Evolutionary conservation across 2,888 invertebrate genomes (phyloP), one percentile per base, ranked within the genome.

Genomic region (Cordilura impudica): DNA sequence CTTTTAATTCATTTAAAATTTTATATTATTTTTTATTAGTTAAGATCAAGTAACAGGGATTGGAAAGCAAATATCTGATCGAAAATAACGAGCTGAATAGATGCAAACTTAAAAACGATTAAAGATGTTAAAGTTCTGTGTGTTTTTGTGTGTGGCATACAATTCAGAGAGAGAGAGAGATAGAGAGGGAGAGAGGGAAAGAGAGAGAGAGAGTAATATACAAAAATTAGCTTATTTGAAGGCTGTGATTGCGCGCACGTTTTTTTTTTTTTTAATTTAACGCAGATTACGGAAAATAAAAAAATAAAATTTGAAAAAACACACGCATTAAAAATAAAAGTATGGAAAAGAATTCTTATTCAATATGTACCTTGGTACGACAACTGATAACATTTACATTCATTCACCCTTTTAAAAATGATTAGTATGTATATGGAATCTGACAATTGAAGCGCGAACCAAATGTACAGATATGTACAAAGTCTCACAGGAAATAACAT

Each of bases 211-310:
- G 69, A 60, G 26, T 35, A 8, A 23, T 16, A 60, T 7, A 31
- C 19, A 47, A 66, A 31, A 53, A 43, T 45, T n/a, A n/a, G n/a
- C 51, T 63, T 69, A 56, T 56, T 21, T 63, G 67, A 78, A 69
- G 78, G 78, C 78, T 78, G 69, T 78, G 73, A 51, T 73, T 73
- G 67, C 56, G 58, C 56, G 56, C 78, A 69, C 61, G 47, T 72
- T 77, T 53, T 47, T 60, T 70, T 53, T 39, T 72, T 77, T 53
- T 47, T 60, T 70, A 47, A 65, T 61, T 58, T 21, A 21, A 66
- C 60, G 31, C 26, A 26, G 29, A 23, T 19, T 35, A 53, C 26
- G 29, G 16, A 66, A 53, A 45, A 77, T 31, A 66, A 31, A 58
- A 29, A 51, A 14, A 43, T 6, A 45, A 49, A 73, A 39, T 35